phyloP scores from a whole-genome alignment of 2,113 vertebrate genomes.

The Rynchops niger region DNA sequence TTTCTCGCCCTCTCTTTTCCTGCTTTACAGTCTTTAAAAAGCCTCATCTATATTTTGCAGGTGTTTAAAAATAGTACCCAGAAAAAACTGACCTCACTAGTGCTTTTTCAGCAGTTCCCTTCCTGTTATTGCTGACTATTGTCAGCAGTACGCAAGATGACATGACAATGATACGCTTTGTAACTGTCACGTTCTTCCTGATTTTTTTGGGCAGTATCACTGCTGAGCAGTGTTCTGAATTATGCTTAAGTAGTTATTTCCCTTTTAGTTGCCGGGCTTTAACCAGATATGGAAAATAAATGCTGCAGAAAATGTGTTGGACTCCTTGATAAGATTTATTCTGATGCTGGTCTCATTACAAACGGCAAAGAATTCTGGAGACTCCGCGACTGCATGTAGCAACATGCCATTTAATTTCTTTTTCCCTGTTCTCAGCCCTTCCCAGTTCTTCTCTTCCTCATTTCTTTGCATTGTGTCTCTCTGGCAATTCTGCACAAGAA shows the following conservation, averaged over 20 bases:
- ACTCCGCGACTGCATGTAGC: neutral
- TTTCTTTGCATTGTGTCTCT: neutral
- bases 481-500: neutral
- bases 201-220: neutral
- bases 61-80: neutral
- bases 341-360: neutral
- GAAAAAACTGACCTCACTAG: neutral
- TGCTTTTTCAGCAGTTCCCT: slow-evolving; percentile 23
- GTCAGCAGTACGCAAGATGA: neutral
- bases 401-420: neutral
- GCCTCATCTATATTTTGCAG: neutral
- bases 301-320: neutral
- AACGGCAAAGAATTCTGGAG: neutral
- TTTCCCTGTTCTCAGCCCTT: neutral
- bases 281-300: neutral
- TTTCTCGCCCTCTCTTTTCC: neutral
- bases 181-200: slow-evolving; percentile 9
- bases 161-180: neutral
- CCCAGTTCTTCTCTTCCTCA: neutral
- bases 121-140: slow-evolving; percentile 15
- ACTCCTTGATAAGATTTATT: neutral
- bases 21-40: neutral
- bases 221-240: neutral
- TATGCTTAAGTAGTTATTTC: neutral
- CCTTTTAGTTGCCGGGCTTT: neutral